These are phyloP conservation scores for Oopsacas minuta DNA, from an alignment of 37 sponge, comb jelly and placozoan species.

Conservation along the genomic window DNA sequence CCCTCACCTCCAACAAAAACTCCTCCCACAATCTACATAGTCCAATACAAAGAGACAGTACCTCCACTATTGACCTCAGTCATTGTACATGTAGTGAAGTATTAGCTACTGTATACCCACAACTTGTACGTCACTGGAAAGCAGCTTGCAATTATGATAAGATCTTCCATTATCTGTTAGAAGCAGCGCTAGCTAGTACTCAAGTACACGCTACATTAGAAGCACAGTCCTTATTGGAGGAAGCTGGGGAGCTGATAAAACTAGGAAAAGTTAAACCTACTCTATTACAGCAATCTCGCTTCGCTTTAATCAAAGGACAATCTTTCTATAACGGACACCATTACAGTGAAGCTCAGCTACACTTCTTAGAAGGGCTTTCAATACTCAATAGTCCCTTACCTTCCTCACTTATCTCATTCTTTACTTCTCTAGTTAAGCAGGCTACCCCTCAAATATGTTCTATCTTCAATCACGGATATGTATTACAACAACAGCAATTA, in stretches of 20 bases:
- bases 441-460: not conserved
- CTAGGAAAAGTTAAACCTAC: not conserved
- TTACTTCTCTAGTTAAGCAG: not conserved
- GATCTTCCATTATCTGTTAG: slow-evolving; percentile 42
- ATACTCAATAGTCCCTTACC: not conserved
- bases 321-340: not conserved
- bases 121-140: slow-evolving; percentile 72
- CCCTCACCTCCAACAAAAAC: not conserved
- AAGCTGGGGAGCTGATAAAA: slow-evolving; percentile 32
- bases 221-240: slow-evolving; percentile 48
- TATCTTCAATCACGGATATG: not conserved
- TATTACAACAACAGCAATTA: not conserved
- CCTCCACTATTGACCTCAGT: slow-evolving; percentile 21
- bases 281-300: not conserved
- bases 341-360: not conserved
- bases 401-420: not conserved
- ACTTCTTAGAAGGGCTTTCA: not conserved
- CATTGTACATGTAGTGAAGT: slow-evolving; percentile 67
- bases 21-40: not conserved
- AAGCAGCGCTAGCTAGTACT: slow-evolving; percentile 54
- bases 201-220: slow-evolving; percentile 55
- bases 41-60: not conserved
- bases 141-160: slow-evolving; percentile 45
- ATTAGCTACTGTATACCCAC: slow-evolving; percentile 68
- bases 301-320: not conserved